Percentiles rank a stretch among this genome's conserved stretches.
phyloP scores from a whole-genome alignment of 2,797 vertebrate species.

The Eupleurogrammus muticus region DNA sequence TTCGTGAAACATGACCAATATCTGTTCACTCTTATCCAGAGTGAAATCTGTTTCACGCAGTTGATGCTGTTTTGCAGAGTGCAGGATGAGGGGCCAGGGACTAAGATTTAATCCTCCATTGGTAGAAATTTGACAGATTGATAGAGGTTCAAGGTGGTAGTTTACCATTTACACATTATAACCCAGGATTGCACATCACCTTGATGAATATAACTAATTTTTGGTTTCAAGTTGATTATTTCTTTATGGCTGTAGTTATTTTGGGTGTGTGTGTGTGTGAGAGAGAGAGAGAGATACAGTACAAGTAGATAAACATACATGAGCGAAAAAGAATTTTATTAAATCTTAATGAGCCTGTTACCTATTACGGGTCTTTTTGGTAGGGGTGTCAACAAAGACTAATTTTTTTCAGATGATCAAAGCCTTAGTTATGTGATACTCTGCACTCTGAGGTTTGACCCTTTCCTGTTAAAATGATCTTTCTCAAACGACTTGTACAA shows the following conservation, averaged over 20 bases:
- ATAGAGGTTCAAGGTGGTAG: constrained; percentile 66
- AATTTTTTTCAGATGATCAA: too few relatives aligned
- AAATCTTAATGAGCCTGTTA: too few relatives aligned
- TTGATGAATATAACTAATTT: not conserved
- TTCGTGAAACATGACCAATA: not conserved
- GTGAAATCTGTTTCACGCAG: not conserved
- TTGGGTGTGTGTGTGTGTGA: not conserved
- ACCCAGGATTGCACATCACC: constrained; percentile 88
- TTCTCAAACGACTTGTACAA: not conserved
- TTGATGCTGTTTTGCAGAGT: constrained; percentile 7
- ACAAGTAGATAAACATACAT: not conserved
- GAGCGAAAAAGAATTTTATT: not conserved
- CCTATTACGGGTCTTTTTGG: too few relatives aligned
- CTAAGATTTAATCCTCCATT: not conserved
- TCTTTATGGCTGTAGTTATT: not conserved
- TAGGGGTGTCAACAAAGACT: too few relatives aligned
- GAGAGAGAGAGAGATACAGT: not conserved
- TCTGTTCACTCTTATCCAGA: not conserved
- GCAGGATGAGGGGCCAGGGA: constrained; percentile 50
- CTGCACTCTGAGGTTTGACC: too few relatives aligned
- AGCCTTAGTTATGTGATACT: too few relatives aligned
- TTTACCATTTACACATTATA: constrained; percentile 50
- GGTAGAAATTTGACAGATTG: constrained; percentile 17
- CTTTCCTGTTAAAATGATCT: not conserved
- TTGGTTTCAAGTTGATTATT: not conserved